phyloP scores from a whole-genome alignment of 2,113 vertebrate genomes.

The Sitta europaea region DNA sequence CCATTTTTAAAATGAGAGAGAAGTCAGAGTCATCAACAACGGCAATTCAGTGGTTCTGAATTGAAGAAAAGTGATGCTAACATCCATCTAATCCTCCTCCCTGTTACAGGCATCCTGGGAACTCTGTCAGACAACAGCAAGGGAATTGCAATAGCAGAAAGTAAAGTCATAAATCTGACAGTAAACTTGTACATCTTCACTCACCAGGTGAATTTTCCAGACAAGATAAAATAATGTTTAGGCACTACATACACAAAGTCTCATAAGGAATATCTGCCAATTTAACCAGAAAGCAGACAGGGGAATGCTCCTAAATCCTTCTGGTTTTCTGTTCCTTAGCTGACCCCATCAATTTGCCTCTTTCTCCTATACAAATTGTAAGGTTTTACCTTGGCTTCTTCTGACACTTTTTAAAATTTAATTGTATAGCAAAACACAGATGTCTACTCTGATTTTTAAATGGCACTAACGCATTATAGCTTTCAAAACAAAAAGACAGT shows the following conservation, averaged over 20 bases:
- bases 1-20: neutral
- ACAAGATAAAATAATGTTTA: neutral
- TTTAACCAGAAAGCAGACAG: neutral
- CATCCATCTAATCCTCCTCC: neutral
- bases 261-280: neutral
- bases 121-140: neutral
- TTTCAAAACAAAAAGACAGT: neutral
- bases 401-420: neutral
- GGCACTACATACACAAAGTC: neutral
- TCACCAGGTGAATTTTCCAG: neutral
- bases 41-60: neutral
- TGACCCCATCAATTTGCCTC: neutral
- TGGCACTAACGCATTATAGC: neutral
- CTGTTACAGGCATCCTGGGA: neutral
- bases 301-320: neutral
- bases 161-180: neutral
- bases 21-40: neutral
- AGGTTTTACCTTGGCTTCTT: neutral
- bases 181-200: neutral
- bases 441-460: neutral
- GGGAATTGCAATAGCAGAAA: neutral
- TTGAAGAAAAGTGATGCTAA: neutral
- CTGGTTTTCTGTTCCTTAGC: neutral
- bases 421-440: accelerated
- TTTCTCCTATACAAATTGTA: neutral